phyloP scores from a whole-genome alignment of 1,140 invertebrate genomes.

The Zaprionus taronus region DNA sequence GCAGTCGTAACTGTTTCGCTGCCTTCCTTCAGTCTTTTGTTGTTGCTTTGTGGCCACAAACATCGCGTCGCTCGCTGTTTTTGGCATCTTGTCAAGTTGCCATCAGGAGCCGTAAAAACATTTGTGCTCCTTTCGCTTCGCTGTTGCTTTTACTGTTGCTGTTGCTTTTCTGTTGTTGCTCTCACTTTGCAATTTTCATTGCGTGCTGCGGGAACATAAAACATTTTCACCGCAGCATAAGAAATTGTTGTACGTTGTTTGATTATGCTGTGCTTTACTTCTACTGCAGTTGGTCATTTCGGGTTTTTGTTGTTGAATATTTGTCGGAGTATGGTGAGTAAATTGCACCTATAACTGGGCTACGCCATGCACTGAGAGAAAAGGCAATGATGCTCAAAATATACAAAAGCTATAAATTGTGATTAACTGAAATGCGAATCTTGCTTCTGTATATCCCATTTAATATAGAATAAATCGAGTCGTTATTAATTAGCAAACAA shows the following conservation, averaged over 20 bases:
- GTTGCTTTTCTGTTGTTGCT: not conserved
- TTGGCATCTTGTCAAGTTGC: slow-evolving; percentile 78
- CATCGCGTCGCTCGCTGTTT: slow-evolving; percentile 53
- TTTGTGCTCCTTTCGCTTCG: slow-evolving; percentile 23
- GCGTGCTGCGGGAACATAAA: slow-evolving; percentile 59
- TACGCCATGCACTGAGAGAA: not conserved
- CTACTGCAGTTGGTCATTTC: slow-evolving; percentile 29
- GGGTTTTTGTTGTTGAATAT: slow-evolving; percentile 19
- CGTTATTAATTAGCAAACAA: not conserved
- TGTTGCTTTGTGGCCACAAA: slow-evolving; percentile 46
- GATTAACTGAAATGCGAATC: not conserved
- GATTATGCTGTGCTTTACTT: not conserved
- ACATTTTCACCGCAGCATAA: slow-evolving; percentile 35
- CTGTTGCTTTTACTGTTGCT: not conserved
- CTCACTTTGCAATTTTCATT: slow-evolving; percentile 63
- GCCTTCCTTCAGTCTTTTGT: not conserved
- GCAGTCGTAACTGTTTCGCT: not conserved
- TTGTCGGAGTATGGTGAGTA: not conserved
- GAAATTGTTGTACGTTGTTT: slow-evolving; percentile 1
- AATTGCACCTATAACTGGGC: not conserved
- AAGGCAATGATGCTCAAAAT: not conserved
- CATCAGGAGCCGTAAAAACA: slow-evolving; percentile 50
- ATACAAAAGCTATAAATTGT: not conserved
- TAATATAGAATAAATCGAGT: not conserved
- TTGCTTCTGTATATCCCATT: no score